Conservation (phyloP, 2,888 invertebrate species). For the Leptura quadrifasciata region DNA sequence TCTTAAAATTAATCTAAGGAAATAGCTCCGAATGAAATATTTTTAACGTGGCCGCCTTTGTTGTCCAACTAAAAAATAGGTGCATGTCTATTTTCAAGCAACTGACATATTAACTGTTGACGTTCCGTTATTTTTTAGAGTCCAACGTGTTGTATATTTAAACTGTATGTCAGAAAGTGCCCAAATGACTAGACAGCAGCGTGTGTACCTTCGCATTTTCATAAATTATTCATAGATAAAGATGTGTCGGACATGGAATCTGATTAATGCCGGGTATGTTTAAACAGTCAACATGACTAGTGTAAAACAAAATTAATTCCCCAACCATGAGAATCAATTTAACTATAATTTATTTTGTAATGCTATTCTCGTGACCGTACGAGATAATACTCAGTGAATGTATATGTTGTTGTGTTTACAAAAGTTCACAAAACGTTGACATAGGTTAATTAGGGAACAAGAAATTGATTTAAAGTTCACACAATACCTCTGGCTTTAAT, state of each 20-base stretch:
- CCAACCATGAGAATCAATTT: slow-evolving; percentile 66
- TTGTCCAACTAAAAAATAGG: slow-evolving; percentile 7
- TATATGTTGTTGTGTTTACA: slow-evolving; percentile 48
- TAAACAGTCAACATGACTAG: slow-evolving; percentile 59
- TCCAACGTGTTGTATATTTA: slow-evolving; percentile 20
- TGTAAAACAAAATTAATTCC: slow-evolving; percentile 62
- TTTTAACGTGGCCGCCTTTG: slow-evolving; percentile 14
- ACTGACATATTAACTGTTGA: slow-evolving; percentile 20
- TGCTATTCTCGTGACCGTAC: slow-evolving; percentile 56
- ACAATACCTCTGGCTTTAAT: slow-evolving; percentile 40
- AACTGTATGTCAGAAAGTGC: slow-evolving; percentile 1
- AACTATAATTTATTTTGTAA: slow-evolving; percentile 62
- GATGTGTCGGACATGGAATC: slow-evolving; percentile 30
- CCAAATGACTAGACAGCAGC: slow-evolving; percentile 32
- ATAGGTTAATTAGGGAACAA: slow-evolving; percentile 60
- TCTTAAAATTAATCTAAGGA: neutral
- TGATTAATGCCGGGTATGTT: slow-evolving; percentile 43
- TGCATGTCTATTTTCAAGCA: slow-evolving; percentile 24
- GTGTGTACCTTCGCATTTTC: slow-evolving; percentile 31
- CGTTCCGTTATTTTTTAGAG: slow-evolving; percentile 12
- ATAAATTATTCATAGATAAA: slow-evolving; percentile 43
- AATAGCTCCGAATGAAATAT: neutral
- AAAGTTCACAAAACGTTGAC: slow-evolving; percentile 59
- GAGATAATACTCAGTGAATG: slow-evolving; percentile 55
- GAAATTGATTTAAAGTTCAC: slow-evolving; percentile 55